These are phyloP conservation scores for Harpagifer antarcticus DNA, from an alignment of 2,797 vertebrate species.

Conservation along the genomic window DNA sequence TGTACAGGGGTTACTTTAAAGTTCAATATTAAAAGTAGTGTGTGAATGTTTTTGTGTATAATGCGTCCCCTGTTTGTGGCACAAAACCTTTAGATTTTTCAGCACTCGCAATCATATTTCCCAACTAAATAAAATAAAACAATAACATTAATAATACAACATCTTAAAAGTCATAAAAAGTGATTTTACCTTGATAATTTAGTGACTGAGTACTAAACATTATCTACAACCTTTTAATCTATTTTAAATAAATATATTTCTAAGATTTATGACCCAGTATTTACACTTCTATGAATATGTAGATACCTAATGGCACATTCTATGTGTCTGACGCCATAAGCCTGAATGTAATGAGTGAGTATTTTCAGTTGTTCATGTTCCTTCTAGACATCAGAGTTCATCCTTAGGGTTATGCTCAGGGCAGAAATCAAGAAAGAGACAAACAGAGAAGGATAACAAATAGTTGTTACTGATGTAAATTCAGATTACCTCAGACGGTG, in stretches of 20 bases:
- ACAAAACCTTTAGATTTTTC: no score
- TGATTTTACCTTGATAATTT: no score
- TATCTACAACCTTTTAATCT: not conserved
- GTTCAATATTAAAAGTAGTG: conserved; percentile 2
- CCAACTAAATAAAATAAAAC: no score
- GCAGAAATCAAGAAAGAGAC: conserved; percentile 8
- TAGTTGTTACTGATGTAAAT: not conserved
- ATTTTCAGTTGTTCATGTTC: conserved; percentile 31
- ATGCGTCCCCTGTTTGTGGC: no score
- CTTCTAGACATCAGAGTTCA: conserved; percentile 13
- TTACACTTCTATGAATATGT: not conserved
- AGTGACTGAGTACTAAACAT: not conserved
- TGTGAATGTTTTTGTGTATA: conserved; percentile 6
- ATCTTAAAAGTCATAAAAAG: no score
- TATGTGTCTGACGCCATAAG: not conserved
- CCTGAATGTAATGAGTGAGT: not conserved
- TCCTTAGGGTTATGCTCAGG: conserved; percentile 28
- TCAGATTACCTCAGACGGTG: conserved; percentile 3
- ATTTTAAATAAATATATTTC: conserved; percentile 4
- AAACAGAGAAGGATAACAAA: not conserved
- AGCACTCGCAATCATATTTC: no score
- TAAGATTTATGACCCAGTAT: not conserved
- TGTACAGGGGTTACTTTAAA: not conserved
- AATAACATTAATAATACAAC: no score
- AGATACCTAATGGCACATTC: not conserved